Evolutionary conservation across 2,888 invertebrate genomes (phyloP).

Genomic region (Lasioglossum calceatum): DNA sequence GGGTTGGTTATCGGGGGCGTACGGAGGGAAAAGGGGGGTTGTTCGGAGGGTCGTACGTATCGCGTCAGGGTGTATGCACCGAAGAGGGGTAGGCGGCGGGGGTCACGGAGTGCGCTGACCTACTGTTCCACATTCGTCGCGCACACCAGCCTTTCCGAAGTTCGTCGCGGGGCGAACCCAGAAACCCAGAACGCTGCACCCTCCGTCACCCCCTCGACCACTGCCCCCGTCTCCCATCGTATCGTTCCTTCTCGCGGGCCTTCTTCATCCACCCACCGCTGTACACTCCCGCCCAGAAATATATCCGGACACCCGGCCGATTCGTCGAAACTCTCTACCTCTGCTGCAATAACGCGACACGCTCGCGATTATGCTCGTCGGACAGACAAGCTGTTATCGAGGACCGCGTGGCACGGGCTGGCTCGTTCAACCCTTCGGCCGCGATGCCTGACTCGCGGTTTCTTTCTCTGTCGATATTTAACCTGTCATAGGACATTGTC

Average conservation of each 20-base stretch:
- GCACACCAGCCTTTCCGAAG: conserved; percentile 79
- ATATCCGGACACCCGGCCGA: neutral
- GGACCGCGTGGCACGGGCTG: neutral
- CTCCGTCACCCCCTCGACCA: conserved; percentile 14
- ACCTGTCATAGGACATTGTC: no score
- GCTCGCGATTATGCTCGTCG: neutral
- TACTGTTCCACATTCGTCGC: conserved; percentile 83
- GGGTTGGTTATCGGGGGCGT: neutral
- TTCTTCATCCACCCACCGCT: neutral
- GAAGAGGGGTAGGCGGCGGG: conserved; percentile 76
- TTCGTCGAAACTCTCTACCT: neutral
- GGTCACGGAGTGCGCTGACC: conserved; percentile 84
- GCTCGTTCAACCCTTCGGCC: neutral
- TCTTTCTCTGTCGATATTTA: neutral
- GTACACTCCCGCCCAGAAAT: neutral
- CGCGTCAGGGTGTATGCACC: conserved; percentile 65
- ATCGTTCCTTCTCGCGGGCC: conserved; percentile 21
- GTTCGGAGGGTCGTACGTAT: conserved; percentile 57
- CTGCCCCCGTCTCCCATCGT: neutral
- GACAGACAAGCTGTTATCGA: neutral
- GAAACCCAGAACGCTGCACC: conserved; percentile 74
- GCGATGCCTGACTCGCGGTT: neutral
- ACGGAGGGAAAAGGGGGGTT: neutral
- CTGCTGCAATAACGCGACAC: neutral
- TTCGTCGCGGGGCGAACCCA: conserved; percentile 77